A percentile compares a stretch with the other conserved stretches of the same genome.
phyloP scores from a whole-genome alignment of 2,113 vertebrate genomes.

The Corynorhinus townsendii region DNA sequence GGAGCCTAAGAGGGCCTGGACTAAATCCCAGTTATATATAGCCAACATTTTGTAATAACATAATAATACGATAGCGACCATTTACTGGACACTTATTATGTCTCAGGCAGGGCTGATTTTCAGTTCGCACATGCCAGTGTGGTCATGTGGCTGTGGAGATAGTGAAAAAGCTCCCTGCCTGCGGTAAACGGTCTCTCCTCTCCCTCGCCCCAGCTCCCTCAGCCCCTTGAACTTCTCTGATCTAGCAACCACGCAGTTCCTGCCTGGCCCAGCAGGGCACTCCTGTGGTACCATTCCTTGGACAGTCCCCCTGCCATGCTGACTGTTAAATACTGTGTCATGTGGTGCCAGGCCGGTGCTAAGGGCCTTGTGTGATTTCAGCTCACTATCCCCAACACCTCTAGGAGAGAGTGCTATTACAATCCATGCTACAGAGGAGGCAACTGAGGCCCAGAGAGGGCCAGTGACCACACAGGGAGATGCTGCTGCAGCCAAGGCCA shows the following conservation, averaged over 20 bases:
- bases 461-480: background rate
- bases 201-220: background rate
- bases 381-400: background rate
- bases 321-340: background rate
- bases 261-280: background rate
- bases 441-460: background rate
- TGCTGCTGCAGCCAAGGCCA: background rate
- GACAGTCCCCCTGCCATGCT: background rate
- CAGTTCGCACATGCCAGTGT: background rate
- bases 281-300: rapidly evolving
- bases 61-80: background rate
- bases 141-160: background rate
- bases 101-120: conserved; percentile 41
- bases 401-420: background rate
- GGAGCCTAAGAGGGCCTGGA: background rate
- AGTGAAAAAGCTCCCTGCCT: background rate
- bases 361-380: background rate
- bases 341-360: background rate
- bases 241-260: background rate
- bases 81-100: conserved; percentile 29
- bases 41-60: conserved; percentile 34
- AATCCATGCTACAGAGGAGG: background rate
- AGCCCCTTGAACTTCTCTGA: background rate
- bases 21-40: conserved; percentile 23
- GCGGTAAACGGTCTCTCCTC: background rate